Base-by-base conservation (phyloP, 2,888 invertebrate genomes). In the Geophilus truncorum region DNA sequence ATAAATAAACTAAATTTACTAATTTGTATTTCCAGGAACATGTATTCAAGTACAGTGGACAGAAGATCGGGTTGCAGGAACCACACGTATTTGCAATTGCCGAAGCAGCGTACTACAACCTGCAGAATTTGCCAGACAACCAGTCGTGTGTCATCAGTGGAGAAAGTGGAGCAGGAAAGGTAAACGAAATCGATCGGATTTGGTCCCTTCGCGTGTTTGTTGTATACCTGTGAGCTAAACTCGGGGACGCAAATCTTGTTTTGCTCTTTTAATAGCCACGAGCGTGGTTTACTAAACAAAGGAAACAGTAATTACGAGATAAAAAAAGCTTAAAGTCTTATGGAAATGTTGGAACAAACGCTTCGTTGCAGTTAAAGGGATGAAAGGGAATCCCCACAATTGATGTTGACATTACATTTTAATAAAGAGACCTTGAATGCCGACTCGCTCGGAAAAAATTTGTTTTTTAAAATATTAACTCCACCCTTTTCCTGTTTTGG, bases 61-160 rank as follows among this genome's bases (percentile, higher is more conserved):
- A 92, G 86, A 94, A 95, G 86, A 90, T 95, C 87, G 94, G 94
- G 28, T 89, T 90, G 45, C 88, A 93, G 85, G 93, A 94, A 84
- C 96, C 96, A 0, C 96, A 96, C 88, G 94, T 96, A 62, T 96
- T 95, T 88, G 95, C 96, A 6, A 88, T 96, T 84, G 94, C 95
- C 0, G 95, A 96, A 88, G 93, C 95, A 10, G 94, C 96, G 0
- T 95, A 95, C 88, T 91, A 91, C 82, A 93, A 92, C 18, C 88
- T 94, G 81, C 92, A 92, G 88, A 83, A 80, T 57, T 80, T 75
- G 40, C 78, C 77, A n/a, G 86, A 86, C 83, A 91, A 92, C 86
- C 93, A 95, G 88, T 94, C 95, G 79, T 93, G 94, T 85, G 95
- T 96, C 80, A 96, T 96, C 89, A 94, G 94, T 51, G 96, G 96